Evolutionary conservation across 2,113 vertebrate genomes (phyloP), one percentile per base, ranked within the genome.

Genomic region (Myotis brandtii): DNA sequence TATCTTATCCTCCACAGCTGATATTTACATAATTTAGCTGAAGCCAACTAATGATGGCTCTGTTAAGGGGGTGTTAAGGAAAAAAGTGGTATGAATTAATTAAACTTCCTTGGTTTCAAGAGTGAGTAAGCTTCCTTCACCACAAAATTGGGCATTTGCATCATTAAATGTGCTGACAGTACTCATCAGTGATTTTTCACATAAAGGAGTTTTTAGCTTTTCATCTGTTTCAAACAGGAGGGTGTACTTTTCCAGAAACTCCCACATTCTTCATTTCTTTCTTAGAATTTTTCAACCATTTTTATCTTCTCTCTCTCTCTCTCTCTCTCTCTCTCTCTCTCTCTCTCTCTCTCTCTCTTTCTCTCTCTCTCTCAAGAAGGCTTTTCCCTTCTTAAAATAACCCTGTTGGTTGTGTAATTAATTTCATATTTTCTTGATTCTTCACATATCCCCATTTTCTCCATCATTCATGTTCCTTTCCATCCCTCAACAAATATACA

Each of bases 81-180:
- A 83, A 46, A 76, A 93, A 86, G 34, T 69, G 32, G 43, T 62
- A 90, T 23, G 84, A 96, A 91, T 95, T 86, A 86, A 93, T 83
- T 90, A 73, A 93, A 50, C 8, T 86, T 16, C 80, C 52, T 69
- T 67, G 17, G 59, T 59, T 93, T 95, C 43, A 82, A 70, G 43
- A 40, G 3, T 90, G 66, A 89, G 66, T 70, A 81, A 94, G 67
- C 50, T 90, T 81, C 64, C 34, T 81, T 70, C 86, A 50, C 30
- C 56, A 82, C 9, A 20, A 75, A 27, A 73, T 90, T 73, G 50
- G n/a, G n/a, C 30, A 87, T 70, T 77, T 77, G n/a, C 40, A 87
- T 91, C 43, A 95, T 64, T 76, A 86, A 89, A 86, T 86, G 52
- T 54, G 50, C 40, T 87, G 34, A 5, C 48, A 76, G 46, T 75